These are phyloP conservation scores for Agelastica alni DNA, from an alignment of 2,888 invertebrate species.

Conservation along the genomic window DNA sequence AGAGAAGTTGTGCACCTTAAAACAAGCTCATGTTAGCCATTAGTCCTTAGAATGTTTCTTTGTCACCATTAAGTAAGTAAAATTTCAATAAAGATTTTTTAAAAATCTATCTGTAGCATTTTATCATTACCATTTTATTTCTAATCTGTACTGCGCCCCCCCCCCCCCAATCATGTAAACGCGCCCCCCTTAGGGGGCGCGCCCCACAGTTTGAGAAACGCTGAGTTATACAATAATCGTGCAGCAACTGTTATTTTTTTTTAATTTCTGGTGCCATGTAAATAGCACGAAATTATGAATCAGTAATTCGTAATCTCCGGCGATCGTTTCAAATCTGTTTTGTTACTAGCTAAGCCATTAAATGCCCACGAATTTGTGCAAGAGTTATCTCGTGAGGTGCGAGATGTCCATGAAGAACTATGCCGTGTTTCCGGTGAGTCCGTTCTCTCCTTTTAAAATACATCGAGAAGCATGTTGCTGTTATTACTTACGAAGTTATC, in stretches of 20 bases:
- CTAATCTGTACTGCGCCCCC: no score
- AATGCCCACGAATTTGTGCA: slow-evolving; percentile 32
- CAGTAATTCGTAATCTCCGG: slow-evolving; percentile 19
- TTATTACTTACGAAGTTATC: background rate
- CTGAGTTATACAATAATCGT: no score
- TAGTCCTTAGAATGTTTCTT: no score
- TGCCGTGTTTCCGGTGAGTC: slow-evolving; percentile 34
- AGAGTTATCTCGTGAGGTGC: slow-evolving; percentile 27
- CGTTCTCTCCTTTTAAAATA: slow-evolving; percentile 12
- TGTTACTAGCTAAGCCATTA: slow-evolving; percentile 21
- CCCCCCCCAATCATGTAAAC: no score
- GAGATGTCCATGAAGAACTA: slow-evolving; percentile 33
- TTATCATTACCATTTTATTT: no score
- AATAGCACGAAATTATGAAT: slow-evolving; percentile 21
- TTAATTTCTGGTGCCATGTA: slow-evolving; percentile 1
- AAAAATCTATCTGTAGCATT: no score
- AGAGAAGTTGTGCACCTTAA: no score
- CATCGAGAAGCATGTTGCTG: background rate
- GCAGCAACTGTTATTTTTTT: background rate
- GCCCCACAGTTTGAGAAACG: no score
- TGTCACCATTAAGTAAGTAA: no score
- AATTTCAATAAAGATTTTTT: no score
- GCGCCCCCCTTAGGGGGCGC: no score
- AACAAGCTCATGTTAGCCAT: no score
- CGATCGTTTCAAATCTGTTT: slow-evolving; percentile 9